Evolutionary conservation across 35 echinoderm and acorn worm genomes (phyloP), one percentile per base, ranked within the genome.

Genomic region (Amphiura filiformis): DNA sequence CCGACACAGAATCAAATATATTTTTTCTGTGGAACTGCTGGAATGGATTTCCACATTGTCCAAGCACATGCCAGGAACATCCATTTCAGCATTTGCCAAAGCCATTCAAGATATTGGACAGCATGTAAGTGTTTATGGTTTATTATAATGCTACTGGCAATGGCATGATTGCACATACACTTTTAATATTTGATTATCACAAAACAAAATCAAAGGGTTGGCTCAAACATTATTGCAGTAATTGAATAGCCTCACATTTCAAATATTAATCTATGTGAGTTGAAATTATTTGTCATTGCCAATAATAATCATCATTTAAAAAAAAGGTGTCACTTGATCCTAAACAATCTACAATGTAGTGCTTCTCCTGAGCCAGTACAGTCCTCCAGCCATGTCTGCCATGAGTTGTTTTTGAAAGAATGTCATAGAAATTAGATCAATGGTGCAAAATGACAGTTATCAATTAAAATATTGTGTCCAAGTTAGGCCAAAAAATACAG

Each of bases 21-120:
- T 82, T 13, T 82, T 82, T 82, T 35, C 34, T 22, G 36, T 39
- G n/a, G 80, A 82, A 14, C 36, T 47, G 1, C 37, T 82, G 13
- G 39, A 82, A 22, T 47, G 36, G 15, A 47, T 82, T 13, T 35
- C 36, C 30, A 22, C 26, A 5, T 23, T 82, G 15, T 39, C 39
- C 26, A 82, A 82, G 9, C 36, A 82, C 38, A 82, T 82, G 80
- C 80, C 80, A 40, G 80, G 80, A 20, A 82, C 80, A 41, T 82
- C 80, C 4, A 20, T 82, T 22, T 41, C 80, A 26, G 34, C 80
- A 17, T 14, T 82, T 82, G 80, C 80, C 26, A 82, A 82, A 41
- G 80, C 80, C 7, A 28, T 82, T 14, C 37, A 82, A 42, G 80
- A 82, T 39, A 82, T 82, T 17, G 80, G 39, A 39, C 34, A 82